These are phyloP conservation scores for Eospalax fontanierii DNA, from an alignment of 2,797 vertebrate genomes.

Conservation along the genomic window DNA sequence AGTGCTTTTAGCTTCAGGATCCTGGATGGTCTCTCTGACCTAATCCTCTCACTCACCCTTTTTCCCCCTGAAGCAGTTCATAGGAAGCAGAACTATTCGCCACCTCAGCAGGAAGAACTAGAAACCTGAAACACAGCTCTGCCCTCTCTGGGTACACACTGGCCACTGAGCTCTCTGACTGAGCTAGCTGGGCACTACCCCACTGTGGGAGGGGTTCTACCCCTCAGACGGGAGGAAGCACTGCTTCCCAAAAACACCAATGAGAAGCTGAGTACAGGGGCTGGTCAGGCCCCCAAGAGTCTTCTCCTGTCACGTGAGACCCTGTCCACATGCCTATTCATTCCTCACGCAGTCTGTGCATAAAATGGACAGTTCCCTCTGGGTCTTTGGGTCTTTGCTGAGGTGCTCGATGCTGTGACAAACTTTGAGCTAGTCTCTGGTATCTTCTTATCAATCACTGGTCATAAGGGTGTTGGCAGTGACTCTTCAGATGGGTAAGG, in stretches of 20 bases:
- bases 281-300: too few relatives aligned
- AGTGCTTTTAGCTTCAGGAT: too few relatives aligned
- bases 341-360: background rate
- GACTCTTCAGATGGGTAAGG: background rate
- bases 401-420: background rate
- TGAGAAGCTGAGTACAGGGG: accelerated
- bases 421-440: background rate
- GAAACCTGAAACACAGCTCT: background rate
- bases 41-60: background rate
- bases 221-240: background rate
- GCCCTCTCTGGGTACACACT: background rate
- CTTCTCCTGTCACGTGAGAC: background rate
- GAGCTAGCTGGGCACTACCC: too few relatives aligned
- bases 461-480: background rate
- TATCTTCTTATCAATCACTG: background rate
- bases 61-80: background rate
- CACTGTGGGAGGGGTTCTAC: too few relatives aligned
- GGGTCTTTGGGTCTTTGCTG: background rate
- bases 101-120: background rate
- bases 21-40: too few relatives aligned
- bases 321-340: background rate
- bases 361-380: background rate
- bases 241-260: too few relatives aligned
- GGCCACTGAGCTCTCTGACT: background rate
- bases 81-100: background rate